Percentiles rank a stretch among this genome's conserved stretches.
Conservation (phyloP, 2,797 vertebrate species). For the Scleropages formosus region DNA sequence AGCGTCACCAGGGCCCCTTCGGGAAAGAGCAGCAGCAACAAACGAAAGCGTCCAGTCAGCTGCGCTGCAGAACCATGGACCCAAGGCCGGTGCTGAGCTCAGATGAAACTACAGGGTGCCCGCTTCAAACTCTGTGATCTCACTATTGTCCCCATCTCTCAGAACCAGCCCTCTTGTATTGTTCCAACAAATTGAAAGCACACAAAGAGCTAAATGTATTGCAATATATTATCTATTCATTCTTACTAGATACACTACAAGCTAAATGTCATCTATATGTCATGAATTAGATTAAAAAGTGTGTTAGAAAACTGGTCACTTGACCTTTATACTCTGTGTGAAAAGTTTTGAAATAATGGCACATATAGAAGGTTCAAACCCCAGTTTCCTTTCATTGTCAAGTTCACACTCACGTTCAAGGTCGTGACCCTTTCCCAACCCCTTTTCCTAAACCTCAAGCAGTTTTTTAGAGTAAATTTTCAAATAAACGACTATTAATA, state of each 20-base stretch:
- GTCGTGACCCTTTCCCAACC: too few species aligned
- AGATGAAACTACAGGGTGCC: slow-evolving; percentile 60
- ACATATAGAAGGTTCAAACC: too few species aligned
- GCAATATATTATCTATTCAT: neutral
- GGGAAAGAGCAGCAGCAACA: slow-evolving; percentile 66
- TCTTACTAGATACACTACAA: neutral
- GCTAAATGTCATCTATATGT: neutral
- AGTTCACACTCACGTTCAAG: too few species aligned
- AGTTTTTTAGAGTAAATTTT: too few species aligned
- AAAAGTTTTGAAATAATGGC: neutral
- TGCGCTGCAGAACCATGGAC: slow-evolving; percentile 47
- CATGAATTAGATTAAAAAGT: neutral
- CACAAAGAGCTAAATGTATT: neutral
- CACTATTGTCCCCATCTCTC: slow-evolving; percentile 54
- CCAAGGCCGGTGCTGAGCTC: slow-evolving; percentile 70
- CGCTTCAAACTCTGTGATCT: slow-evolving; percentile 59
- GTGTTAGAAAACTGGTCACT: neutral
- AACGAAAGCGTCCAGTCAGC: slow-evolving; percentile 77
- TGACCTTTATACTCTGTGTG: neutral
- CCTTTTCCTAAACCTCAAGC: too few species aligned
- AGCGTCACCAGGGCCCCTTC: slow-evolving; percentile 64
- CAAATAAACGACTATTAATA: too few species aligned
- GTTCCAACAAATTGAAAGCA: slow-evolving; percentile 17
- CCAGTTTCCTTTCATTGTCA: too few species aligned
- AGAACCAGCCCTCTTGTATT: neutral